phyloP scores from a whole-genome alignment of 2,888 invertebrate genomes.

The Drosophila affinis region DNA sequence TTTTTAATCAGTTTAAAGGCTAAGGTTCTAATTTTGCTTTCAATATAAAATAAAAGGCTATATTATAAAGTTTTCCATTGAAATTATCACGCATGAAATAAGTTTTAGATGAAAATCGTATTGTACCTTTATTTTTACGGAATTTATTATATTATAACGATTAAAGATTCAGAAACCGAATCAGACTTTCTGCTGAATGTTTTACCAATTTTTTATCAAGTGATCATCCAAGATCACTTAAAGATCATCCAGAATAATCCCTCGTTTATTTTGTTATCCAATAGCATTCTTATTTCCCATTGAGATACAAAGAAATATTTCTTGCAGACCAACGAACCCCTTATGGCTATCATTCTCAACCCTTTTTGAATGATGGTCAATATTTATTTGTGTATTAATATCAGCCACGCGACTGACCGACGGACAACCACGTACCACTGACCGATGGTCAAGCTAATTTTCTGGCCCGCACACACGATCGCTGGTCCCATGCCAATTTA shows the following conservation, averaged over 20 bases:
- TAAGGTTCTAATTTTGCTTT: too few relatives aligned
- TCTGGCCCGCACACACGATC: constrained; percentile 49
- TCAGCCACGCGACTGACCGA: constrained; percentile 71
- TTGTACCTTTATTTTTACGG: too few relatives aligned
- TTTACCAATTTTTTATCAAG: background rate
- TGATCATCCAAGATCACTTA: background rate
- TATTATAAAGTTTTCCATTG: too few relatives aligned
- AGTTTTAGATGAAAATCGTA: too few relatives aligned
- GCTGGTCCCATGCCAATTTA: constrained; percentile 55
- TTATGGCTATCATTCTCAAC: constrained; percentile 16
- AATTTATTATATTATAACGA: too few relatives aligned
- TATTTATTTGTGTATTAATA: constrained; percentile 75
- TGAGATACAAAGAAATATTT: background rate
- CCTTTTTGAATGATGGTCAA: constrained; percentile 54
- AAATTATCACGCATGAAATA: too few relatives aligned
- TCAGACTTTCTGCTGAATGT: too few relatives aligned
- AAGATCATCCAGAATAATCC: background rate
- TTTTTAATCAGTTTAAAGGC: too few relatives aligned
- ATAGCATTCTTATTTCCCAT: background rate
- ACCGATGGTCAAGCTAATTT: constrained; percentile 69
- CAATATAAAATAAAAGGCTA: too few relatives aligned
- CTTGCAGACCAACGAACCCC: constrained; percentile 37
- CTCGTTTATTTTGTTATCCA: background rate
- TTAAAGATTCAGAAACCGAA: too few relatives aligned
- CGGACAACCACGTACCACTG: constrained; percentile 52